Evolutionary conservation across 92 coral and sea anemone species (phyloP).

Genomic region (Meandrina meandrites): DNA sequence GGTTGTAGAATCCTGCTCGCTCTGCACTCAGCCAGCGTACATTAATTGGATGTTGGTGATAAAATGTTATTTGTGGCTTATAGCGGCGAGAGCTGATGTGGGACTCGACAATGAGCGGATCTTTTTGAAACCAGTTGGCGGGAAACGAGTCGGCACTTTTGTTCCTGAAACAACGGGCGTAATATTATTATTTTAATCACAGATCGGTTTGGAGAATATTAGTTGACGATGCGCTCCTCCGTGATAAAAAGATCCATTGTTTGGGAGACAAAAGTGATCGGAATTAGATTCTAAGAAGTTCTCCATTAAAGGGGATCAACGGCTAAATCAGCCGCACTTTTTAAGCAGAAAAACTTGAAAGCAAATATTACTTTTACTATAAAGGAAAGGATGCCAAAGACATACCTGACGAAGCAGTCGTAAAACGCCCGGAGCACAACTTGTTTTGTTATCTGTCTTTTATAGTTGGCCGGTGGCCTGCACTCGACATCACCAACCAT

Average conservation of each 20-base stretch:
- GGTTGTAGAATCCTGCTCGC: background rate
- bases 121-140: slow-evolving; percentile 29
- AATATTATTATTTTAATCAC: slow-evolving; percentile 36
- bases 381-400: background rate
- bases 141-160: slow-evolving; percentile 47
- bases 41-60: slow-evolving; percentile 8
- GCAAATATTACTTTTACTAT: background rate
- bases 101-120: slow-evolving; percentile 25
- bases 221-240: slow-evolving; percentile 17
- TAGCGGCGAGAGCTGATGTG: slow-evolving; percentile 1
- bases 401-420: background rate
- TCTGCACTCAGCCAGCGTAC: background rate
- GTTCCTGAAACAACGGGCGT: slow-evolving; percentile 31
- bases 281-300: background rate
- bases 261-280: background rate
- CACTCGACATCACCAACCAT: background rate
- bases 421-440: background rate
- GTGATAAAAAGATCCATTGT: slow-evolving; percentile 21
- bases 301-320: background rate
- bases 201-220: slow-evolving; percentile 24
- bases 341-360: background rate
- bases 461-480: background rate
- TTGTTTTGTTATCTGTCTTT: background rate
- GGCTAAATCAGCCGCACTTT: background rate
- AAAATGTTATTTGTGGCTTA: slow-evolving; percentile 25